Conservation (phyloP, 2,797 vertebrate species). For the Sardinella longiceps region DNA sequence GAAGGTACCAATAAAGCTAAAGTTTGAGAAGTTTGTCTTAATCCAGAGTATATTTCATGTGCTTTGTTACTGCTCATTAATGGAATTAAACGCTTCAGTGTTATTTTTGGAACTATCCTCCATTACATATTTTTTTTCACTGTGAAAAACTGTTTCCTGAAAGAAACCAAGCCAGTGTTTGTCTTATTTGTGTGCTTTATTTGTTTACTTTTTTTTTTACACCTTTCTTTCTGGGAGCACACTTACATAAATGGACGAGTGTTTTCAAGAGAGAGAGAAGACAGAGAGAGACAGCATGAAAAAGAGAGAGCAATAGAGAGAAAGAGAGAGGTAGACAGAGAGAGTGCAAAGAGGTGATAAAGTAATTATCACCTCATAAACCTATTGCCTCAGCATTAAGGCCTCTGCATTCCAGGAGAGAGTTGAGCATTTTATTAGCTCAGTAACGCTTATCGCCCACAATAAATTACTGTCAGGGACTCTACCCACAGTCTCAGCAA, state of each 20-base stretch:
- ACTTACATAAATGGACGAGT: not conserved
- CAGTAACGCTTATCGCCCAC: slow-evolving; percentile 66
- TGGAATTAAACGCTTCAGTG: no score
- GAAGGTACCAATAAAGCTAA: no score
- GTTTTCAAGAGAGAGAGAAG: not conserved
- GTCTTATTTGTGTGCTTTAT: not conserved
- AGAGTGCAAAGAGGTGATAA: slow-evolving; percentile 43
- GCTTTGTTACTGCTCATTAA: no score
- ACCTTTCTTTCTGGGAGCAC: not conserved
- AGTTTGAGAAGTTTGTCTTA: no score
- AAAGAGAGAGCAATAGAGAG: not conserved
- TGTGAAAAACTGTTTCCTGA: not conserved
- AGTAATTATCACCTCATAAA: slow-evolving; percentile 67
- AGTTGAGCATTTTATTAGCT: slow-evolving; percentile 72
- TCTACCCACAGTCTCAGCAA: slow-evolving; percentile 44
- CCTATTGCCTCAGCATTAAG: slow-evolving; percentile 71
- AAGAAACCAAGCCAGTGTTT: not conserved
- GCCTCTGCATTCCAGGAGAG: slow-evolving; percentile 70
- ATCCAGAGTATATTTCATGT: no score
- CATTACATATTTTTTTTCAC: no score
- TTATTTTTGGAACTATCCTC: no score
- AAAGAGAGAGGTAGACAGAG: slow-evolving; percentile 29
- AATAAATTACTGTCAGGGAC: slow-evolving; percentile 64
- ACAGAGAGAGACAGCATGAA: not conserved
- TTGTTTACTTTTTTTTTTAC: slow-evolving; percentile 4